Conservation (phyloP, 2,113 vertebrate species). For the Chelonoidis abingdonii region DNA sequence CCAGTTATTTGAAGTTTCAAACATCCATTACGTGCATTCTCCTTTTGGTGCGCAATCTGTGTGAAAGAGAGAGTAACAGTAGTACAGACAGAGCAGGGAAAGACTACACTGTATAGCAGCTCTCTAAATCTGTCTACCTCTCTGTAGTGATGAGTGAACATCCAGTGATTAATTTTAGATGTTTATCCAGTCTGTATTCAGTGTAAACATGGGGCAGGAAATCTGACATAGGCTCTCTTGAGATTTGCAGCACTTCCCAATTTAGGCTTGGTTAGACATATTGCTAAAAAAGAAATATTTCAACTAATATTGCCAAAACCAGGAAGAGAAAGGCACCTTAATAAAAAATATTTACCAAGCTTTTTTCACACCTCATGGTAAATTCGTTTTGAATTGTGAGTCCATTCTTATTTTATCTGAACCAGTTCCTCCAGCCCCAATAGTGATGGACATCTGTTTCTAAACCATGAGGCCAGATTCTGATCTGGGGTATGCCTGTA, state of each 20-base stretch:
- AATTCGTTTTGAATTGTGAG: not conserved
- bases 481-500: not conserved
- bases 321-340: not conserved
- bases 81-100: not conserved
- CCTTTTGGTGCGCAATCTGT: not conserved
- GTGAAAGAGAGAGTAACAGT: not conserved
- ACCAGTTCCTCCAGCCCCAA: not conserved
- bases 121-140: not conserved
- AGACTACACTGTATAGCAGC: not conserved
- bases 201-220: not conserved
- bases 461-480: not conserved
- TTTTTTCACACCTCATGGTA: not conserved
- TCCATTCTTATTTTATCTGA: not conserved
- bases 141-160: constrained; percentile 18
- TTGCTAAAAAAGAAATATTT: not conserved
- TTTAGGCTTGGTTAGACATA: not conserved
- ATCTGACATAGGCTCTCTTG: not conserved
- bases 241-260: not conserved
- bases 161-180: constrained; percentile 18
- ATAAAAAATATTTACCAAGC: not conserved
- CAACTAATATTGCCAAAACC: not conserved
- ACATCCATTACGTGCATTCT: not conserved
- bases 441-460: not conserved
- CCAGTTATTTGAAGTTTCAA: not conserved
- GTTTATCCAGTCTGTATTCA: not conserved